These are phyloP conservation scores for Tapirus terrestris DNA, from an alignment of 2,113 vertebrate genomes.

Conservation along the genomic window DNA sequence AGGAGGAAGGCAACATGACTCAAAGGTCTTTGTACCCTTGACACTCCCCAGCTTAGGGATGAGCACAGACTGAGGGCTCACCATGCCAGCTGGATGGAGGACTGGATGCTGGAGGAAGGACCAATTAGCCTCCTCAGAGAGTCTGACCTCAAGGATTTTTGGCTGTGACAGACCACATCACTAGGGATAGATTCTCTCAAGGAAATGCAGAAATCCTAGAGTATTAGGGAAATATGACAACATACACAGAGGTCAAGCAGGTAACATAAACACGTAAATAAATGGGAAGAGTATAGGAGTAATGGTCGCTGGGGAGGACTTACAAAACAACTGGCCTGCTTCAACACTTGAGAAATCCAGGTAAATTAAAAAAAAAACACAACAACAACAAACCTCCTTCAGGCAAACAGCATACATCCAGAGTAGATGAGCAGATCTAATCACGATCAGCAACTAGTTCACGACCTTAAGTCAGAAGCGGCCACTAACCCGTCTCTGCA, in stretches of 20 bases:
- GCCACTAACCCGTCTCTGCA: neutral
- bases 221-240: neutral
- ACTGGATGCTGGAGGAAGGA: neutral
- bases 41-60: neutral
- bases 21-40: neutral
- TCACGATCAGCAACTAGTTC: neutral
- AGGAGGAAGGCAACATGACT: neutral
- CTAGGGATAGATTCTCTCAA: neutral
- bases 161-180: neutral
- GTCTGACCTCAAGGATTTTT: neutral
- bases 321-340: neutral
- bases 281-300: neutral
- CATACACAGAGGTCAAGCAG: neutral
- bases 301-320: neutral
- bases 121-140: neutral
- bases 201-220: neutral
- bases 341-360: neutral
- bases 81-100: neutral
- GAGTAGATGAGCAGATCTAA: neutral
- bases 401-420: neutral
- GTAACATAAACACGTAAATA: neutral
- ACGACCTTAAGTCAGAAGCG: neutral
- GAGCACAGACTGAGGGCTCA: neutral
- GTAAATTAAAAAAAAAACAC: neutral
- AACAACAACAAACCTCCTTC: neutral